Evolutionary conservation across 2,113 vertebrate genomes (phyloP), one percentile per base, ranked within the genome.

Genomic region (Montifringilla adamsi): DNA sequence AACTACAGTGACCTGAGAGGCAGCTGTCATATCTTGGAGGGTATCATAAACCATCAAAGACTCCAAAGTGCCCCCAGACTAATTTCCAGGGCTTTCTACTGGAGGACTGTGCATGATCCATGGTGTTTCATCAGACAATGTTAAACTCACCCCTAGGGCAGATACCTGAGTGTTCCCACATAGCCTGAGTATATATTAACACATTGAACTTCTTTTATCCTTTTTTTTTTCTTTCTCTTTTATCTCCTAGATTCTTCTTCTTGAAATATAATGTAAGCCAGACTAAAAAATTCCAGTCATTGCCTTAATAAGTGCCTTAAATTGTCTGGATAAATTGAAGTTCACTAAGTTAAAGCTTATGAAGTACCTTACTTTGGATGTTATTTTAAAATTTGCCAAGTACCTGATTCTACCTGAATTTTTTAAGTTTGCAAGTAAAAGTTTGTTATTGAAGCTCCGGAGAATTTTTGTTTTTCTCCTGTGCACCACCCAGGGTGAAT

Each of bases 401-500:
- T 60, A 33, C 22, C 27, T 52, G 44, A 22, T 44, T 68, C 18
- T 9, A 28, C 19, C 49, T 39, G 28, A 55, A 33, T 74, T 46
- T 55, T 74, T 26, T 59, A 37, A 59, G 31, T 67, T 67, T 76
- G 9, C 7, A 26, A 76, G 11, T 35, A 26, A 37, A 67, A 31
- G 9, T 86, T 76, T 50, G 13, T 22, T 68, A 16, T 15, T 31
- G 27, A 59, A 68, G 6, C 11, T 50, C 21, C 26, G 22, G 11
- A 50, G 26, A 59, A 52, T 27, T 76, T 67, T 35, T 9, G 0
- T 20, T 67, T 86, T 50, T 59, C 37, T 59, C 6, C 31, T 1
- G 0, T 50, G 17, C 13, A 59, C 11, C 52, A 67, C 17, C 31
- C 21, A 50, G 44, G 30, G 16, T 0, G 0, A 86, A 76, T 59